Percentiles rank a stretch among this genome's conserved stretches.
phyloP scores from a whole-genome alignment of 2,888 invertebrate genomes.

The Dascillus cervinus region DNA sequence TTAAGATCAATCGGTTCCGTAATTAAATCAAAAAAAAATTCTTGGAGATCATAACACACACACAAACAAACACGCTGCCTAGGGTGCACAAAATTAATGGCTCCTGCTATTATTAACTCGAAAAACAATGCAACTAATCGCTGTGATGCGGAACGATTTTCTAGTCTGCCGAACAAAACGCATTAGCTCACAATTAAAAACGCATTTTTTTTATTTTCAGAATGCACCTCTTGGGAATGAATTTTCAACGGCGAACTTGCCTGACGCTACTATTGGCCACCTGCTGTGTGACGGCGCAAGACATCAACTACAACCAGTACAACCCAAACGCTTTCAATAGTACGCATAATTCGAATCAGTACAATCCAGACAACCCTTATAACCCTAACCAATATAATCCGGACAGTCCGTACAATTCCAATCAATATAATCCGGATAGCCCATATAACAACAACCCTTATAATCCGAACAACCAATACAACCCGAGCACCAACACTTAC shows the following conservation, averaged over 20 bases:
- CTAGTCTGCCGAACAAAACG: no score
- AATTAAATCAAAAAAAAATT: no score
- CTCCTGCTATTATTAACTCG: no score
- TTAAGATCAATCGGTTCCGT: no score
- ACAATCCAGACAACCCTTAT: slow-evolving; percentile 19
- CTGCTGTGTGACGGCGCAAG: slow-evolving; percentile 25
- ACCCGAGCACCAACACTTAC: slow-evolving; percentile 12
- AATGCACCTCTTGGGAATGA: slow-evolving; percentile 22
- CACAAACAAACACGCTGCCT: no score
- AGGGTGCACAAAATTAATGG: no score
- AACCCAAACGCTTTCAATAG: slow-evolving; percentile 7
- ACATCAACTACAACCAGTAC: slow-evolving; percentile 19
- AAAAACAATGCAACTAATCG: no score
- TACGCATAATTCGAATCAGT: slow-evolving; percentile 12
- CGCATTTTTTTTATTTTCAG: slow-evolving; percentile 11
- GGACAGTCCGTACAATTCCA: slow-evolving; percentile 9
- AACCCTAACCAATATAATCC: slow-evolving; percentile 4
- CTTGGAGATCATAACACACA: no score
- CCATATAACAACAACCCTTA: slow-evolving; percentile 7
- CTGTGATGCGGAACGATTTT: no score
- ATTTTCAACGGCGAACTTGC: slow-evolving; percentile 19
- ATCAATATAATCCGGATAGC: slow-evolving; percentile 5
- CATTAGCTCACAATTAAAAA: no score
- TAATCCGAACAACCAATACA: slow-evolving; percentile 7
- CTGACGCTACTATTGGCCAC: slow-evolving; percentile 20